Percentiles rank a stretch among this genome's conserved stretches.
Conservation (phyloP, 2,113 vertebrate species). For the Gallinago media region DNA sequence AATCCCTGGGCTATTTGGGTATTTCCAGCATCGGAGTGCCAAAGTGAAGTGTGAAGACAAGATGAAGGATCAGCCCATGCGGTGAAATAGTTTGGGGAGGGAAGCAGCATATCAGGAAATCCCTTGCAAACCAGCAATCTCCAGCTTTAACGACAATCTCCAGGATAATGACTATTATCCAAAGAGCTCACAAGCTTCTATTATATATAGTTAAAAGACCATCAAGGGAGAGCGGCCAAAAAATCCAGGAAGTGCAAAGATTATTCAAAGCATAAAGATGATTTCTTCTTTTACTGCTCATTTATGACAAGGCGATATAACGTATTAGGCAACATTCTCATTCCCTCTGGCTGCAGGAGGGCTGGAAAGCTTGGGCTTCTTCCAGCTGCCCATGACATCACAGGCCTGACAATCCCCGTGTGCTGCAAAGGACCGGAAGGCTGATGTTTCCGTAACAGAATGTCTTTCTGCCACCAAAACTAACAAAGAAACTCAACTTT, state of each 20-base stretch:
- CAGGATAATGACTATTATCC: not conserved
- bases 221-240: not conserved
- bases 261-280: not conserved
- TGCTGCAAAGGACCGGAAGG: not conserved
- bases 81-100: not conserved
- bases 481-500: not conserved
- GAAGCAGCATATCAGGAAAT: not conserved
- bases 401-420: not conserved
- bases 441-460: not conserved
- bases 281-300: conserved; percentile 3
- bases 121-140: not conserved
- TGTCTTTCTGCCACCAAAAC: not conserved
- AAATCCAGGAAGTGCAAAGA: not conserved
- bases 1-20: not conserved
- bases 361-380: not conserved
- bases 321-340: not conserved
- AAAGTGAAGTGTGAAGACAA: not conserved
- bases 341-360: not conserved
- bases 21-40: not conserved
- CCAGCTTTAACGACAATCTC: not conserved
- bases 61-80: not conserved
- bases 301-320: not conserved
- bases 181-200: not conserved
- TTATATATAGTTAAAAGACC: not conserved
- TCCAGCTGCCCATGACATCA: not conserved